A percentile compares a stretch with the other conserved stretches of the same genome.
phyloP scores from a whole-genome alignment of 1,140 invertebrate genomes.

The Drosophila oshimai region DNA sequence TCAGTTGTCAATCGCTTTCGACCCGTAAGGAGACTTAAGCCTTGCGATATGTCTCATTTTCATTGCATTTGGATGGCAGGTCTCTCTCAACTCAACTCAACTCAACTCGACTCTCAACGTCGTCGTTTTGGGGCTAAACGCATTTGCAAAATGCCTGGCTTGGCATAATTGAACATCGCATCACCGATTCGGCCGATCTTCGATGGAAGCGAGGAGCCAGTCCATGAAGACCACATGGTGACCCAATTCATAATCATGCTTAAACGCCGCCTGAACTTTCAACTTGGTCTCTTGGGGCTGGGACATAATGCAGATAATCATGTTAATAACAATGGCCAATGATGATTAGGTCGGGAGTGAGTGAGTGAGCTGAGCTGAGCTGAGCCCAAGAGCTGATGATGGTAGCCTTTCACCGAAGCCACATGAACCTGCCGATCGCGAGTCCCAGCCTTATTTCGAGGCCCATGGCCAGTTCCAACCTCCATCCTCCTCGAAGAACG shows the following conservation, averaged over 20 bases:
- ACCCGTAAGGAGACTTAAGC: conserved; percentile 37
- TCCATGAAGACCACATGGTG: conserved; percentile 53
- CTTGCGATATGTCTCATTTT: conserved; percentile 82
- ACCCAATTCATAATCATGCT: conserved; percentile 81
- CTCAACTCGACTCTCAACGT: no score
- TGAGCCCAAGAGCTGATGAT: conserved; percentile 59
- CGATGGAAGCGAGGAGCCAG: neutral
- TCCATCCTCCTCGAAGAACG: conserved; percentile 24
- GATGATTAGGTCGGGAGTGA: conserved; percentile 68
- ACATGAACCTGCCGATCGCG: conserved; percentile 66
- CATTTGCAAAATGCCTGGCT: conserved; percentile 53
- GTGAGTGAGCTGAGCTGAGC: no score
- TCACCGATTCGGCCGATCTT: conserved; percentile 1
- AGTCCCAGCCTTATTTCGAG: conserved; percentile 17
- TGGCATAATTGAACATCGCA: conserved; percentile 54
- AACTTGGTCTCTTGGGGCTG: conserved; percentile 68
- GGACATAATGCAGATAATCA: conserved; percentile 77
- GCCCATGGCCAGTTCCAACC: conserved; percentile 8
- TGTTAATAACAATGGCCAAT: conserved; percentile 80
- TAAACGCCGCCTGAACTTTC: conserved; percentile 79
- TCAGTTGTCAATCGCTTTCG: conserved; percentile 72
- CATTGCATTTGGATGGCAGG: conserved; percentile 66
- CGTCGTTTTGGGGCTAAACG: conserved; percentile 41
- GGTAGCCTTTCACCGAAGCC: conserved; percentile 74
- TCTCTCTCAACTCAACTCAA: conserved; percentile 18